Evolutionary conservation across 2,888 invertebrate genomes (phyloP).

Genomic region (Rhogogaster chlorosoma): DNA sequence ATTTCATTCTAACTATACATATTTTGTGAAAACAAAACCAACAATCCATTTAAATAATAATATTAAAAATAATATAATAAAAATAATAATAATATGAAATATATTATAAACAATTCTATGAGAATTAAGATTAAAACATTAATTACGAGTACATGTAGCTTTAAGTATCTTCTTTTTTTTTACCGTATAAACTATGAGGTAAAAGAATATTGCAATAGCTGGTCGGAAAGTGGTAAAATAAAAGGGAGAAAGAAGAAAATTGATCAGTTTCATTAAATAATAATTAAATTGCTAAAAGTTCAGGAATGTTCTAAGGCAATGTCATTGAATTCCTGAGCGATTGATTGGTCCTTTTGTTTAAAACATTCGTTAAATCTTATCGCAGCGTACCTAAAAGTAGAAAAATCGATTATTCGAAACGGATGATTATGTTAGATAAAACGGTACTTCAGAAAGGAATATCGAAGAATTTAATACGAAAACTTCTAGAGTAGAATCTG

Average conservation of each 20-base stretch:
- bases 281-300: neutral
- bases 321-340: slow-evolving; percentile 60
- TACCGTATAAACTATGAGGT: slow-evolving; percentile 5
- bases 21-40: neutral
- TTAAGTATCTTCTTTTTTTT: neutral
- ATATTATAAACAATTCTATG: slow-evolving; percentile 2
- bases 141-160: slow-evolving; percentile 5
- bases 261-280: neutral
- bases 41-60: slow-evolving; percentile 20
- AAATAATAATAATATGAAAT: neutral
- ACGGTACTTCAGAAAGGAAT: slow-evolving; percentile 3
- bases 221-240: neutral
- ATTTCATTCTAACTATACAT: neutral
- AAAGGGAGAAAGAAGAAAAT: neutral
- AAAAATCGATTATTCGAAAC: neutral
- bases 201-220: slow-evolving; percentile 3
- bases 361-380: slow-evolving; percentile 87
- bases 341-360: slow-evolving; percentile 82
- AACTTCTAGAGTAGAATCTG: neutral
- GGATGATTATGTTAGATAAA: slow-evolving; percentile 46
- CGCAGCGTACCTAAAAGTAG: slow-evolving; percentile 83
- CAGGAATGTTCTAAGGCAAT: slow-evolving; percentile 6
- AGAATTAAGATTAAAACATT: neutral
- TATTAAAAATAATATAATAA: neutral
- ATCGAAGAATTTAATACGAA: slow-evolving; percentile 32